Base-by-base conservation (phyloP, 2,888 invertebrate species). In the Stenolophus ochropezus region DNA sequence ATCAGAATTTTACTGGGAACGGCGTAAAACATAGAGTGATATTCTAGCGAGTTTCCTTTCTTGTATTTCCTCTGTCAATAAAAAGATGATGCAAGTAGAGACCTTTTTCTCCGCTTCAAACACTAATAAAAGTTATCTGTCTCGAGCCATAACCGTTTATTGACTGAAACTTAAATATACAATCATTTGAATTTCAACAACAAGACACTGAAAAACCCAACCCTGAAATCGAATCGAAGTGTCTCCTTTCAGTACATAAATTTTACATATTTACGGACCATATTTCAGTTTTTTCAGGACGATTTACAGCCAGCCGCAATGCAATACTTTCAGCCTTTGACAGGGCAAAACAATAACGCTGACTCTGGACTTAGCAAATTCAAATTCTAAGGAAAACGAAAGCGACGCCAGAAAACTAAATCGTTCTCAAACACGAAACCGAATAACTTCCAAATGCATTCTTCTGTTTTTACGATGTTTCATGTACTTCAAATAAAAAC, bases 1-100 rank as follows among this genome's bases (percentile, higher is more conserved):
- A 78, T 65, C 78, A 49, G 61, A 65, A 78, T 78, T 78, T 25
- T 23, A 78, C 61, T 61, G 65, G 47, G 65, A 77, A 77, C 33
- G 42, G 58, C 75, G 42, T 77, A 61, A 69, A 69, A 69, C 33
- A 61, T 21, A 11, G 23, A 25, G 14, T 16, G 65, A 33, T 69
- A 33, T 69, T 69, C 18, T 16, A 58, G 65, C 16, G 16, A 69
- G 65, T 69, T 69, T 69, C 33, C 65, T 69, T 69, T 69, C 65
- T 25, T 16, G 65, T 27, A 69, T 18, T 69, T 69, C 61, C 61
- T 69, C 5, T 18, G 65, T 69, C 65, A 33, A 69, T 69, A 69
- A 69, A 69, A 69, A 69, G 65, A 69, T 69, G 65, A 61, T 61
- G 25, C 14, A 27, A 69, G 33, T 69, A 69, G 14, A 18, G n/a